Percentiles rank a stretch among this genome's conserved stretches.
Evolutionary conservation across 2,797 vertebrate species (phyloP).

Genomic region (Chanos chanos): DNA sequence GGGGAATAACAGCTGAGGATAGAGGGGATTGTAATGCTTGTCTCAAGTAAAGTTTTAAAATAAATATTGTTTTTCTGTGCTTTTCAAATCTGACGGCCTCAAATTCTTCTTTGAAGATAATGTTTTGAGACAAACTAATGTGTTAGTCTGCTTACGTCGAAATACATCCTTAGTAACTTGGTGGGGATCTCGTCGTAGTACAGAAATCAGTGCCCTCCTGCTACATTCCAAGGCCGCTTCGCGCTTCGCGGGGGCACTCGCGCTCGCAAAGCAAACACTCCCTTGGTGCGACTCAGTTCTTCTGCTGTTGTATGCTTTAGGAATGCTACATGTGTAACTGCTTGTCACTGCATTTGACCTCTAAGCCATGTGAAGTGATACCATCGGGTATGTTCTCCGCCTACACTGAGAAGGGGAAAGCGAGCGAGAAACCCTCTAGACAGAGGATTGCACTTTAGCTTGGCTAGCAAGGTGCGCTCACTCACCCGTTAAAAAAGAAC

Average conservation of each 20-base stretch:
- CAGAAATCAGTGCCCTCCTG: neutral
- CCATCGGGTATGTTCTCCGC: conserved; percentile 16
- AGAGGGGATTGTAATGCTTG: no score
- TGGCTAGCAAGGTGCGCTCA: neutral
- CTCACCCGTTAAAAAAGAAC: conserved; percentile 9
- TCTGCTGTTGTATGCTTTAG: neutral
- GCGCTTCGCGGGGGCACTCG: neutral
- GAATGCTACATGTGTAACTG: neutral
- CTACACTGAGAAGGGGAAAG: neutral
- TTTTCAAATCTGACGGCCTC: no score
- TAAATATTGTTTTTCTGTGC: no score
- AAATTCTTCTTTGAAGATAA: neutral
- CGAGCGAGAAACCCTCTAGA: conserved; percentile 15
- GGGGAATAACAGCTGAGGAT: no score
- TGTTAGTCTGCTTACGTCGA: neutral
- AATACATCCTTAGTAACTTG: conserved; percentile 13
- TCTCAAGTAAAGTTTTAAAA: no score
- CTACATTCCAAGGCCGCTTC: neutral
- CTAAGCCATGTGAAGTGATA: conserved; percentile 9
- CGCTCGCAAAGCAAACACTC: neutral
- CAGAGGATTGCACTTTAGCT: conserved; percentile 27
- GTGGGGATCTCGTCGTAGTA: neutral
- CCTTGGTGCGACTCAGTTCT: conserved; percentile 1
- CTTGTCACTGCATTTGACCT: conserved; percentile 3
- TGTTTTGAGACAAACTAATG: neutral